A percentile compares a stretch with the other conserved stretches of the same genome.
Evolutionary conservation across 2,888 invertebrate species (phyloP).

Genomic region (Acleris literana): DNA sequence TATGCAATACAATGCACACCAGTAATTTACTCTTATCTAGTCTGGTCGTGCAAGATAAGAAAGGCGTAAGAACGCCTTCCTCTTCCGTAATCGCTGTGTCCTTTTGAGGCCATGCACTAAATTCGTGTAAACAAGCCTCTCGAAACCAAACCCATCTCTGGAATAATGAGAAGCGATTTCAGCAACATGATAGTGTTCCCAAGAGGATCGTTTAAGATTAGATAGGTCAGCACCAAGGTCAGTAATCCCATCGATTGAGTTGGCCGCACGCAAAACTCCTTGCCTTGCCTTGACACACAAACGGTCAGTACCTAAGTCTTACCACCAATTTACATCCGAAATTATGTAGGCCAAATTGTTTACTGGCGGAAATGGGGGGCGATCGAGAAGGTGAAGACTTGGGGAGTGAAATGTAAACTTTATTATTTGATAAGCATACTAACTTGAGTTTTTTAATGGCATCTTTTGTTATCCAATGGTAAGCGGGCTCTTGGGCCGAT

Average conservation of each 20-base stretch:
- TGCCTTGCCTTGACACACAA: conserved; percentile 77
- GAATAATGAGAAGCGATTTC: too few species aligned
- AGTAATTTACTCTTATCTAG: too few species aligned
- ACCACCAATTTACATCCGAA: conserved; percentile 54
- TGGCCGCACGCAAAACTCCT: conserved; percentile 77
- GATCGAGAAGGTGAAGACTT: conserved; percentile 31
- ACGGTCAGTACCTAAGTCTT: conserved; percentile 56
- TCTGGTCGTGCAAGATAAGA: too few species aligned
- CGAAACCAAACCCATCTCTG: too few species aligned
- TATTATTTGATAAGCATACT: not conserved
- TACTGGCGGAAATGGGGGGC: conserved; percentile 57
- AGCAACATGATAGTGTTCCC: not conserved
- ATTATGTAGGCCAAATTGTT: conserved; percentile 67
- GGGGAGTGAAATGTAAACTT: conserved; percentile 18
- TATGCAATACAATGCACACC: too few species aligned
- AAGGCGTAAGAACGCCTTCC: too few species aligned
- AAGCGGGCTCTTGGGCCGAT: too few species aligned
- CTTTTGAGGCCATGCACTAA: too few species aligned
- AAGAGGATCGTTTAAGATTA: conserved; percentile 58
- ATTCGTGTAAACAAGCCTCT: too few species aligned
- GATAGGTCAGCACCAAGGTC: conserved; percentile 72
- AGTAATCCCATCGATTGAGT: conserved; percentile 78
- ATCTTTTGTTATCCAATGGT: too few species aligned
- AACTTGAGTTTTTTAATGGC: too few species aligned
- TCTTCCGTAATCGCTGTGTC: too few species aligned